Evolutionary conservation across 2,888 invertebrate genomes (phyloP), one percentile per base, ranked within the genome.

Genomic region (Thymelicus sylvestris): DNA sequence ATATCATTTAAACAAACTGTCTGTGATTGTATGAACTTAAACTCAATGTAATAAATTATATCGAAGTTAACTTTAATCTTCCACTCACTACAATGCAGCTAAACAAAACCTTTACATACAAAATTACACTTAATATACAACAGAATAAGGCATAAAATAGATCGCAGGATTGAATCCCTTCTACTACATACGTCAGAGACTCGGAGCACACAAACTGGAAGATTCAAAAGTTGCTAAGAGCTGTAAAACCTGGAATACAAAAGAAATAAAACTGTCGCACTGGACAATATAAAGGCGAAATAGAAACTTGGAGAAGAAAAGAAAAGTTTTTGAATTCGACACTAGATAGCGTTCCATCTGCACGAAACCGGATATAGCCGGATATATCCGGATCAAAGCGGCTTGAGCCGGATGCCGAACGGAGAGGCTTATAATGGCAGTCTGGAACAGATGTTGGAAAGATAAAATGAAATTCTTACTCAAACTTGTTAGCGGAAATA

Each of bases 331-430:
- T 7, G 24, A 62, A 62, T 62, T 62, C 62, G 47, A 31, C 57
- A 57, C 31, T 31, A 61, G 39, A 61, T 39, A 57, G 38, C 38
- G 24, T 39, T 24, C 59, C 24, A 38, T 64, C 39, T 47, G 52
- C 50, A 52, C 65, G 65, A 39, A 65, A 65, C 65, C 65, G 65
- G 65, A 65, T 64, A 64, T 41, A 41, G 6, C 41, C 41, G 41
- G 41, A 41, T 41, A 41, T 65, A 48, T 19, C 52, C 65, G 52
- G 65, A 65, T 65, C 8, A 65, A 55, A 41, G 64, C 64, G 31
- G 65, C 38, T 65, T 6, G 52, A 3, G 6, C 38, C 52, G 52
- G 52, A 52, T 41, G 31, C 10, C 38, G 6, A n/a, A 19, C 15
- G 10, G 0, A 31, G 6, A 31, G 31, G 31, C 31, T 24, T 24